Conservation (phyloP, 2,888 invertebrate species). For the Frankliniella intonsa region DNA sequence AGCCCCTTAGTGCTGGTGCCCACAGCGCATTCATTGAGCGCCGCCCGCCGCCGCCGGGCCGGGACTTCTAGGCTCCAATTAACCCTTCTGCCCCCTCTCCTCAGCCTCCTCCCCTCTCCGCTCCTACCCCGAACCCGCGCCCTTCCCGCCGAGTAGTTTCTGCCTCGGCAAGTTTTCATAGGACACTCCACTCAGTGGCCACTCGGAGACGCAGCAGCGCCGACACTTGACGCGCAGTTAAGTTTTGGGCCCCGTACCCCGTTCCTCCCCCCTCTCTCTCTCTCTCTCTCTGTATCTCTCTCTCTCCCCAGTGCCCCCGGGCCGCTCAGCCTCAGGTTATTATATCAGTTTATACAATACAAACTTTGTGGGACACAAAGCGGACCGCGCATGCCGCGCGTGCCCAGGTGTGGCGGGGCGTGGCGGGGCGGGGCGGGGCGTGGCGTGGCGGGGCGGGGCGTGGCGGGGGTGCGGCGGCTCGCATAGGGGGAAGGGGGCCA, state of each 20-base stretch:
- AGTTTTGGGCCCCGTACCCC: no score
- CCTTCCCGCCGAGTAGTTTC: neutral
- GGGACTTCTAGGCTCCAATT: neutral
- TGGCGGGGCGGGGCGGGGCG: neutral
- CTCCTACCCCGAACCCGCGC: no score
- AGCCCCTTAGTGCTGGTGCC: neutral
- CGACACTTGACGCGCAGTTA: neutral
- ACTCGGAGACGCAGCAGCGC: neutral
- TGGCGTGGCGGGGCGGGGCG: neutral
- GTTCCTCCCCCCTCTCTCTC: no score
- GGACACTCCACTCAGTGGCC: neutral
- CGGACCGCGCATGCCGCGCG: neutral
- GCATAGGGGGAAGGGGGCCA: no score
- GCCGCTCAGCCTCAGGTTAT: neutral
- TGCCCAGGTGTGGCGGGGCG: neutral
- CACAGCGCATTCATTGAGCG: neutral
- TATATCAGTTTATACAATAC: conserved; percentile 16
- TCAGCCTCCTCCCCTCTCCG: neutral
- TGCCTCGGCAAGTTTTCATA: neutral
- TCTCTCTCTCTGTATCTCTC: neutral
- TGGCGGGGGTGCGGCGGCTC: neutral
- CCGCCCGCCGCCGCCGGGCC: neutral
- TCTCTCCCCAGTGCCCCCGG: neutral
- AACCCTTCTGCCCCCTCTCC: neutral
- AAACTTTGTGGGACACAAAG: neutral